Conservation (phyloP, 2,888 invertebrate genomes). For the Caenorhabditis virilis region DNA sequence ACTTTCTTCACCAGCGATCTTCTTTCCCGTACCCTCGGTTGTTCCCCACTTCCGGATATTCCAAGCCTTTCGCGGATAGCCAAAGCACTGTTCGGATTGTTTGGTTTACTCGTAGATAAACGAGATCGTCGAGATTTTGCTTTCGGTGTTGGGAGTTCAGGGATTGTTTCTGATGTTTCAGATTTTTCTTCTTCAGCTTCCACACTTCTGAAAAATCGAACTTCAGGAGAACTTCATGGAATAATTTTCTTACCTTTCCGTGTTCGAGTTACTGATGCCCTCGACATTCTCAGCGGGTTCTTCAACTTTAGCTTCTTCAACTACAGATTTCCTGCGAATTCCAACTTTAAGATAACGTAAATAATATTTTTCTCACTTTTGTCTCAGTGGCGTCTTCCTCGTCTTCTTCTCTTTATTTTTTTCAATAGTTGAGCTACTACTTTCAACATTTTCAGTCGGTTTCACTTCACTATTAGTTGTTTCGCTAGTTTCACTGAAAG, state of each 20-base stretch:
- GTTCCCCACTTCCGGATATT: background rate
- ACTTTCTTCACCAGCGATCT: background rate
- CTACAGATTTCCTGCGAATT: too few relatives aligned
- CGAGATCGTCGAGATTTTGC: background rate
- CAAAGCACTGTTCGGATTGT: slow-evolving; percentile 13
- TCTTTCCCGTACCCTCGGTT: background rate
- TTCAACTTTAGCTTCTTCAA: too few relatives aligned
- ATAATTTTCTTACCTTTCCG: too few relatives aligned
- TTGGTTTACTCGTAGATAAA: background rate
- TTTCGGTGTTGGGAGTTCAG: background rate
- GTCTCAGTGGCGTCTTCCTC: background rate
- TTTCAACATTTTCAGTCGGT: background rate
- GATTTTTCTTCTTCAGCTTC: background rate
- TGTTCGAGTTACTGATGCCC: too few relatives aligned
- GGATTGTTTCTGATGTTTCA: background rate
- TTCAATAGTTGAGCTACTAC: background rate
- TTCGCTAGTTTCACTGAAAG: background rate
- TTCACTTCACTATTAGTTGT: too few relatives aligned
- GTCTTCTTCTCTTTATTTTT: background rate
- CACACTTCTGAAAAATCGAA: background rate
- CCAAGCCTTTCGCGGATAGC: slow-evolving; percentile 6
- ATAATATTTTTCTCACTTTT: too few relatives aligned
- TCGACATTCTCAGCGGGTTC: too few relatives aligned
- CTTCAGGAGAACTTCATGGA: background rate
- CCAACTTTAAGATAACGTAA: too few relatives aligned